Evolutionary conservation across 2,113 vertebrate genomes (phyloP).

Genomic region (Scalopus aquaticus): DNA sequence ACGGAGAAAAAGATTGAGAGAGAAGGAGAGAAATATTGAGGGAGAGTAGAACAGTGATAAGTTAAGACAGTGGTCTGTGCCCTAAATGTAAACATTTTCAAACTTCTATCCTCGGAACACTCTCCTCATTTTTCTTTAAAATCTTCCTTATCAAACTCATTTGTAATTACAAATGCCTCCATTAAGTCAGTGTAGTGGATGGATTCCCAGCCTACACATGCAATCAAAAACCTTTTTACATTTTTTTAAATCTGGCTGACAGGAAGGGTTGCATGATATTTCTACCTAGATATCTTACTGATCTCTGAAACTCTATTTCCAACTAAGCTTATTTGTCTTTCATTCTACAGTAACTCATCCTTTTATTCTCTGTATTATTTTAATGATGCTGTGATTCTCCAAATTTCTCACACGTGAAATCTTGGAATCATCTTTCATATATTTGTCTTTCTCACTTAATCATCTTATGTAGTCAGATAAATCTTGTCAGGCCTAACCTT

Average conservation of each 20-base stretch:
- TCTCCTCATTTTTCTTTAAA: not conserved
- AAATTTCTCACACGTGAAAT: not conserved
- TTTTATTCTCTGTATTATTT: not conserved
- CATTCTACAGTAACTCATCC: not conserved
- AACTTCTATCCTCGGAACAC: not conserved
- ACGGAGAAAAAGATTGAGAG: too few relatives aligned
- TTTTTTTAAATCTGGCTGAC: not conserved
- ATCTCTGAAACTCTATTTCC: not conserved
- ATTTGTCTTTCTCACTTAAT: not conserved
- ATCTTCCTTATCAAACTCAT: not conserved
- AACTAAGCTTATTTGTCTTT: not conserved
- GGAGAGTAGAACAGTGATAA: not conserved
- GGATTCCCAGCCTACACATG: not conserved
- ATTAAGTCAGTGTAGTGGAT: not conserved
- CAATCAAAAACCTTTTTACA: not conserved
- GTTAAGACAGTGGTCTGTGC: not conserved
- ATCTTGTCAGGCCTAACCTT: not conserved
- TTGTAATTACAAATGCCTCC: not conserved
- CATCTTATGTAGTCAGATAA: not conserved
- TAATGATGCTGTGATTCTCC: not conserved
- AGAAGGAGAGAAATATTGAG: not conserved
- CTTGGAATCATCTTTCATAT: not conserved
- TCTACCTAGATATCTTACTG: not conserved
- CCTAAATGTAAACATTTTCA: not conserved
- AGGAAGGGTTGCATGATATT: not conserved